Base-by-base conservation (phyloP, 1,140 invertebrate genomes). In the Drosophila mojavensis region DNA sequence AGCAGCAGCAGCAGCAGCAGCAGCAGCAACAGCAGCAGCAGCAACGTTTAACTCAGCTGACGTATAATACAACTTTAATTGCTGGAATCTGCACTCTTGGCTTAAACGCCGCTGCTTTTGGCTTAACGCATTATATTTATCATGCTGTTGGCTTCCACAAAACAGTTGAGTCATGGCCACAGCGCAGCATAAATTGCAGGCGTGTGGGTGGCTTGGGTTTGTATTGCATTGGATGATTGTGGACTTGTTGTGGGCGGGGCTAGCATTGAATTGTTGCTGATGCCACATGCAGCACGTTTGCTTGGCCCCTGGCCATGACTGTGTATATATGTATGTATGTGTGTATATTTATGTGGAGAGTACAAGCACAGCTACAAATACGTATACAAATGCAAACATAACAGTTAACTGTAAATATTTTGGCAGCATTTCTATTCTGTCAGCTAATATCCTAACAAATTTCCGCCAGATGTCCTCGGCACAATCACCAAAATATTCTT, bases 361-460 rank as follows among this genome's bases (percentile, higher is more conserved):
- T 13, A 48, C 51, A 54, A n/a, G n/a, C 20, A 53, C 9, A 41
- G 10, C 41, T 28, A 45, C n/a, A 54, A 61, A 67, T 50, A 55
- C 39, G 45, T n/a, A 39, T 11, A 65, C 33, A 56, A 58, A 50
- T n/a, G 48, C 45, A 69, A 53, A 28, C 47, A 58, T 13, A 64
- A 74, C 43, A 24, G 60, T 54, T 48, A 70, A 41, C 47, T 55
- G 66, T 41, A 74, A 74, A 74, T 64, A 75, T 70, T 75, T 41
- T 59, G 60, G 39, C 39, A 58, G 60, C 68, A 58, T 67, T 61
- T 58, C 43, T 43, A 39, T 61, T 33, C 53, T 64, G 67, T 75
- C 72, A 70, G 66, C 66, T 60, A 56, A 75, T 61, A 75, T 75
- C 72, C 72, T 70, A 64, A 51, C 72, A 70, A 75, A 75, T 75